phyloP scores from a whole-genome alignment of 2,888 invertebrate species.

The Athrips mouffetella region DNA sequence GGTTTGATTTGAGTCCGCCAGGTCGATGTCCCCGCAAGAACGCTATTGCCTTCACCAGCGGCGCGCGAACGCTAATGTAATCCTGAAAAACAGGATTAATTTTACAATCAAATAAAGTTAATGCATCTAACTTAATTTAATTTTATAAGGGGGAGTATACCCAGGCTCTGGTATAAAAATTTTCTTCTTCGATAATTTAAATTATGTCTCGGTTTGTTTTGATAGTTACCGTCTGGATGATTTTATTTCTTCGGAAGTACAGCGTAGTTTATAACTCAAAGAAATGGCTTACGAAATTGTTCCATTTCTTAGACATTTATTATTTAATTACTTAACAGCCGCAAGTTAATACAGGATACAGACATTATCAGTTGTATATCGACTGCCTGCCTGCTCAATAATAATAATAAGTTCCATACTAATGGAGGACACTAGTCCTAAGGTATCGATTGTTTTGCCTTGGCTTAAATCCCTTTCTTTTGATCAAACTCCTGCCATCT shows the following conservation, averaged over 20 bases:
- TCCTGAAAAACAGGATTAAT: slow-evolving; percentile 67
- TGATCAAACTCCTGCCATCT: no score
- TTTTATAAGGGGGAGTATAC: not conserved
- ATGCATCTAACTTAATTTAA: not conserved
- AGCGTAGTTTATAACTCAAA: slow-evolving; percentile 5
- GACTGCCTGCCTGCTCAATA: no score
- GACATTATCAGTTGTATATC: no score
- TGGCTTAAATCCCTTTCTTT: no score
- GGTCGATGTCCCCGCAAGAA: slow-evolving; percentile 70
- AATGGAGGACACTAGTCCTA: no score
- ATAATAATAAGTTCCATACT: no score
- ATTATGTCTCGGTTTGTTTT: not conserved
- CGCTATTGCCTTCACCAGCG: slow-evolving; percentile 67
- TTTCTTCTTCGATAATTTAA: not conserved
- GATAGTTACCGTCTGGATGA: slow-evolving; percentile 12
- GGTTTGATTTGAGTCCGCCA: slow-evolving; percentile 65
- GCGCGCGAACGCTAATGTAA: slow-evolving; percentile 64
- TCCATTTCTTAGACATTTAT: slow-evolving; percentile 8
- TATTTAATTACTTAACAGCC: not conserved
- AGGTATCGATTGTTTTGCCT: no score
- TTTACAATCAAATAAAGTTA: slow-evolving; percentile 31
- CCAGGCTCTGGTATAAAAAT: no score
- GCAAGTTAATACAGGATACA: not conserved
- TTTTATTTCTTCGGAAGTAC: slow-evolving; percentile 4
- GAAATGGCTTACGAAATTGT: slow-evolving; percentile 7